Evolutionary conservation across 92 coral and sea anemone species (phyloP).

Genomic region (Umimayanthus chanpuru): DNA sequence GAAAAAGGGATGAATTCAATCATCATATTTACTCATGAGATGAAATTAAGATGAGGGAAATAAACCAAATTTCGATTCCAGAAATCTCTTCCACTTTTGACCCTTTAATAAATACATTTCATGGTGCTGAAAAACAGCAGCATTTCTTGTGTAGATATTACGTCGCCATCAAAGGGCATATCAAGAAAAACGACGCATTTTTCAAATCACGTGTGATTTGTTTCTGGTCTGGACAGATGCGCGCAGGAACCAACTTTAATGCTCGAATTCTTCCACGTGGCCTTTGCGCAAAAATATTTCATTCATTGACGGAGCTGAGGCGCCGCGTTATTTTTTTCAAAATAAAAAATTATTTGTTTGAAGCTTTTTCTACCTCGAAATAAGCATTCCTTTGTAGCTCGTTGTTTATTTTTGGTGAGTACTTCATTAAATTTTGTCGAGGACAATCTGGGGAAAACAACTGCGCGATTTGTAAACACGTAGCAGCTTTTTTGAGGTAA

Average conservation of each 20-base stretch:
- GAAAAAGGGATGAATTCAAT: background rate
- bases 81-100: background rate
- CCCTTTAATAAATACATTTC: background rate
- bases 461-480: slow-evolving; percentile 26
- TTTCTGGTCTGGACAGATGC: slow-evolving; percentile 40
- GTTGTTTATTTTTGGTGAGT: background rate
- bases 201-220: slow-evolving; percentile 33
- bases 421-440: slow-evolving; percentile 16
- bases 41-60: background rate
- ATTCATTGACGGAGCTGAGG: slow-evolving; percentile 20
- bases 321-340: background rate
- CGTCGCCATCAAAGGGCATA: background rate
- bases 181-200: background rate
- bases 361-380: background rate
- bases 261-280: slow-evolving; percentile 40
- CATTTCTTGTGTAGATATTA: slow-evolving; percentile 24
- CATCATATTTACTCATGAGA: background rate
- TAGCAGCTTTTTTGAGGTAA: background rate
- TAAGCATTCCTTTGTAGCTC: background rate
- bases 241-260: slow-evolving; percentile 10
- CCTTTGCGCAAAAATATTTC: slow-evolving; percentile 26
- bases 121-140: background rate
- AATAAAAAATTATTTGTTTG: no score
- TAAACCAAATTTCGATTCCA: background rate
- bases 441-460: background rate